Conservation (phyloP, 2,797 vertebrate genomes). For the Capromys pilorides region DNA sequence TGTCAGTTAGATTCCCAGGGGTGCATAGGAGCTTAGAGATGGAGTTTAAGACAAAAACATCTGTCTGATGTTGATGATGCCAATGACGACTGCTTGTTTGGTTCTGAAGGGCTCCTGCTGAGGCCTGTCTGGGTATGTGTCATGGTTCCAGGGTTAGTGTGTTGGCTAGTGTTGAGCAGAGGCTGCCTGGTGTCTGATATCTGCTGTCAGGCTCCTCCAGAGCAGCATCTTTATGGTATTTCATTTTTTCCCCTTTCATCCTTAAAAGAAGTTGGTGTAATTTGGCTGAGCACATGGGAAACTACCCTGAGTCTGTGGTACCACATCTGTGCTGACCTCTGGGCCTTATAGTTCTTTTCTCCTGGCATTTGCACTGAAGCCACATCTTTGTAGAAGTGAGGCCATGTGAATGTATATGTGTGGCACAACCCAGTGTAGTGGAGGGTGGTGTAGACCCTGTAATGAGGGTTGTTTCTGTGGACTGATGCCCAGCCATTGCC, state of each 20-base stretch:
- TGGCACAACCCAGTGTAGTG: no score
- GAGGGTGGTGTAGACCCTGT: no score
- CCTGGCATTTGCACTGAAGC: background rate
- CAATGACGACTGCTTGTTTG: background rate
- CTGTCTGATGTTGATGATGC: fast-evolving
- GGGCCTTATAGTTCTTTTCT: background rate
- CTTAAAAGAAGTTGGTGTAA: background rate
- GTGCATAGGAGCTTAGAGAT: background rate
- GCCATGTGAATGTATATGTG: background rate
- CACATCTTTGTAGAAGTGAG: background rate
- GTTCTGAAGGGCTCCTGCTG: background rate
- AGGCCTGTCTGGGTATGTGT: no score
- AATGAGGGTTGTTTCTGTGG: background rate
- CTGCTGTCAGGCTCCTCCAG: no score
- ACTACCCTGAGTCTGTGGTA: background rate
- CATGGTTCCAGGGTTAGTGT: background rate
- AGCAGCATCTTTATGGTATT: fast-evolving
- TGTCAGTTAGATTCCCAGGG: background rate
- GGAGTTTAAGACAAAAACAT: background rate
- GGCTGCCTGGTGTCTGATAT: background rate
- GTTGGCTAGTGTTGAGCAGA: no score
- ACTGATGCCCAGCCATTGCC: background rate
- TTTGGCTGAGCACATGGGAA: background rate
- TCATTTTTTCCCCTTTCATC: background rate
- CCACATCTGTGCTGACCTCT: background rate